Evolutionary conservation across 2,113 vertebrate genomes (phyloP).

Genomic region (Romanogobio albipinnatus): DNA sequence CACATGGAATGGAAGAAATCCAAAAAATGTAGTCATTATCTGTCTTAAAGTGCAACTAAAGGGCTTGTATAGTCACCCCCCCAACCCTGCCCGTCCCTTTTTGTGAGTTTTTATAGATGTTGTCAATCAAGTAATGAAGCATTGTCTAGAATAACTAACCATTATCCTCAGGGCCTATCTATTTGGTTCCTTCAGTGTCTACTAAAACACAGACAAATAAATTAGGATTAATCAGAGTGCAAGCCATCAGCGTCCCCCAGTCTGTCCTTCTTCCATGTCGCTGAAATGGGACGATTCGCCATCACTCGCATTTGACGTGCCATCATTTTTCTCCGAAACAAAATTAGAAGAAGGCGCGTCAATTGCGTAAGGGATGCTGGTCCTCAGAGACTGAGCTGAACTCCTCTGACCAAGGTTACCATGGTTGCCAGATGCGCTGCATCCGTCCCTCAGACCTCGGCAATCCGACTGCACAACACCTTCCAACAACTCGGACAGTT

Average conservation of each 20-base stretch:
- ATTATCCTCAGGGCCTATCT: slow-evolving; percentile 37
- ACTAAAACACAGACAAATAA: slow-evolving; percentile 55
- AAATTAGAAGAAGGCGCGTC: slow-evolving; percentile 53
- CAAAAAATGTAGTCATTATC: slow-evolving; percentile 49
- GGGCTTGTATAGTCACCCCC: slow-evolving; percentile 11
- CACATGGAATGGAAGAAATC: slow-evolving; percentile 40
- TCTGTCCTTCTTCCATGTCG: slow-evolving; percentile 72
- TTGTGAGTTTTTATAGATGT: slow-evolving; percentile 1
- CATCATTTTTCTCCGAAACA: slow-evolving; percentile 57
- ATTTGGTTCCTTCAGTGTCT: slow-evolving; percentile 55
- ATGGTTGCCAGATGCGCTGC: slow-evolving; percentile 26
- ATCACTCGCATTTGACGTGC: slow-evolving; percentile 71
- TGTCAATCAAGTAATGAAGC: neutral
- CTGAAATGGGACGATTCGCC: slow-evolving; percentile 78
- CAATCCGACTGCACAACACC: slow-evolving; percentile 70
- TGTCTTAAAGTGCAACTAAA: slow-evolving; percentile 76
- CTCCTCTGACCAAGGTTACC: slow-evolving; percentile 59
- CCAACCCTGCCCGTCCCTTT: neutral
- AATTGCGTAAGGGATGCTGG: slow-evolving; percentile 40
- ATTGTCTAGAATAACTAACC: slow-evolving; percentile 17
- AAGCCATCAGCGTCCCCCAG: slow-evolving; percentile 60
- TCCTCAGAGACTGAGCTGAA: slow-evolving; percentile 59
- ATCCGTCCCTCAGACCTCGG: slow-evolving; percentile 50
- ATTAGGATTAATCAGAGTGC: slow-evolving; percentile 14
- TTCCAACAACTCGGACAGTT: slow-evolving; percentile 77